Percentiles rank a stretch among this genome's conserved stretches.
These are phyloP conservation scores for Clarias pachynema DNA, from an alignment of 2,797 vertebrate genomes.

Conservation along the genomic window DNA sequence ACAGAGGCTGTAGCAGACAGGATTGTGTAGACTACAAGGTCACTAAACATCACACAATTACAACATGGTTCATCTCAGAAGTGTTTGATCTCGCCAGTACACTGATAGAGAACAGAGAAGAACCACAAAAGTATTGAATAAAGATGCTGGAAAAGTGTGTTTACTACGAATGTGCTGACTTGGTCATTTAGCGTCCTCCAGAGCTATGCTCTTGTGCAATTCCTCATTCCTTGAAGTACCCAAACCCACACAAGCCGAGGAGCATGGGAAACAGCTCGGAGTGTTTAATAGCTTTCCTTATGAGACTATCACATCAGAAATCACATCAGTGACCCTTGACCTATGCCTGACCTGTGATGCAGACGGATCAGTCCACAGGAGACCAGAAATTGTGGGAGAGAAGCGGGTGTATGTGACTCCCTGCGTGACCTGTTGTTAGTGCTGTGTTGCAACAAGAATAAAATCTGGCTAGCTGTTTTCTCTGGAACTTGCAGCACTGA, in stretches of 20 bases:
- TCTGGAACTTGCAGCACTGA: not conserved
- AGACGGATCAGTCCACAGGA: not conserved
- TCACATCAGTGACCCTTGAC: not conserved
- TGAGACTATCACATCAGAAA: slow-evolving; percentile 2
- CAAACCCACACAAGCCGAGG: not conserved
- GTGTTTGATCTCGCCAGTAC: not conserved
- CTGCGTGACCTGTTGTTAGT: not conserved
- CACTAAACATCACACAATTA: not conserved
- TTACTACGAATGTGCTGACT: not conserved
- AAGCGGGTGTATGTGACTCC: not conserved
- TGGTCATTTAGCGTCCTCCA: slow-evolving; percentile 63
- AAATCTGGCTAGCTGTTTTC: slow-evolving; percentile 1
- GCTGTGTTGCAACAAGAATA: slow-evolving; percentile 6
- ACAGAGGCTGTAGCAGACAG: not conserved
- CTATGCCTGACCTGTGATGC: not conserved
- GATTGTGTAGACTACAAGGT: not conserved
- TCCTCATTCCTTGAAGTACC: slow-evolving; percentile 34
- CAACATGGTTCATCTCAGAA: not conserved
- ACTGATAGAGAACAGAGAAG: not conserved
- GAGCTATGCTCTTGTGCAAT: slow-evolving; percentile 53
- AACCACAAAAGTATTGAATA: not conserved
- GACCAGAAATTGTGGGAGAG: not conserved
- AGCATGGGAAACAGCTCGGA: slow-evolving; percentile 10
- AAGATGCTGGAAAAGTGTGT: slow-evolving; percentile 40
- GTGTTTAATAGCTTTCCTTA: slow-evolving; percentile 1